A percentile compares a stretch with the other conserved stretches of the same genome.
Conservation (phyloP, 2,888 invertebrate species). For the Apodemia zela region DNA sequence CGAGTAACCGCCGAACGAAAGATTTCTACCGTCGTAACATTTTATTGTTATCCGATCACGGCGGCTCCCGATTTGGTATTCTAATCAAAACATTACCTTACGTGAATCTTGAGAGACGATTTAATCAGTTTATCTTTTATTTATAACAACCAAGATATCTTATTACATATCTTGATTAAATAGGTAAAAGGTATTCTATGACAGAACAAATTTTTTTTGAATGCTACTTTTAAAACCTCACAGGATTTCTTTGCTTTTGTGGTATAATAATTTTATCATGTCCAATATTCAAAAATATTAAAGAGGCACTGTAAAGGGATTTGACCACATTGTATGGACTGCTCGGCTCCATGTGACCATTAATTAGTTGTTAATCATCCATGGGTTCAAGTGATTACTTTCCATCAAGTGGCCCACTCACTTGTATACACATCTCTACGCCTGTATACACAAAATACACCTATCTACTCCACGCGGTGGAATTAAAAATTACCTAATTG, state of each 20-base stretch:
- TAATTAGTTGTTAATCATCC: too few species aligned
- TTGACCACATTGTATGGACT: too few species aligned
- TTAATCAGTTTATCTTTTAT: neutral
- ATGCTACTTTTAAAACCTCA: too few species aligned
- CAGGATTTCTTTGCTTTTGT: too few species aligned
- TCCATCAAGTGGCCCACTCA: too few species aligned
- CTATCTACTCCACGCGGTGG: neutral
- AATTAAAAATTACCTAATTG: neutral
- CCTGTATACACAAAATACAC: neutral
- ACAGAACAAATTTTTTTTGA: too few species aligned
- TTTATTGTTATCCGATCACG: neutral
- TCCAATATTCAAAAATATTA: too few species aligned
- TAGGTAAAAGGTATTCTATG: too few species aligned
- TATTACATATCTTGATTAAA: neutral
- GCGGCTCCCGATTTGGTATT: neutral
- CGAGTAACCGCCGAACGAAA: conserved; percentile 2
- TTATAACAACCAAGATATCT: neutral
- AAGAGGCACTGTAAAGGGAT: too few species aligned
- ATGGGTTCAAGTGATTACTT: too few species aligned
- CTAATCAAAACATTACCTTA: neutral
- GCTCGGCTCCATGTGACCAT: too few species aligned
- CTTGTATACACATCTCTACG: neutral
- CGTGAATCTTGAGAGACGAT: neutral
- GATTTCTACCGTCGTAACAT: neutral
- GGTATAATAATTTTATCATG: too few species aligned